Percentiles rank a stretch among this genome's conserved stretches.
Conservation (phyloP, 2,888 invertebrate genomes). For the Amphimallon solstitiale region DNA sequence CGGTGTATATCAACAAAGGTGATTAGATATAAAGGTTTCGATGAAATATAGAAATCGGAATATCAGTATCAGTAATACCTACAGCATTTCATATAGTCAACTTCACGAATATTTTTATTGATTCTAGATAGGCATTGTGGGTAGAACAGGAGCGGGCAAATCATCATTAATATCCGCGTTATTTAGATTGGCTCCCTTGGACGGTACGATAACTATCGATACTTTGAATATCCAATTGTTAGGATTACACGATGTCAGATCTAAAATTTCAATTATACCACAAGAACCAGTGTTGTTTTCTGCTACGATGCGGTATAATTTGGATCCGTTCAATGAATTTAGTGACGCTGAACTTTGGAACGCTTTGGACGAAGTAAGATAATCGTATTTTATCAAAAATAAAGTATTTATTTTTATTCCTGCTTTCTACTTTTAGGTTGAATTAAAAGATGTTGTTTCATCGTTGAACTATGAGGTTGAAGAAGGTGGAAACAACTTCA, state of each 20-base stretch:
- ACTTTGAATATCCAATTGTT: constrained; percentile 75
- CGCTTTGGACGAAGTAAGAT: constrained; percentile 76
- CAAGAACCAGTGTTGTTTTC: constrained; percentile 68
- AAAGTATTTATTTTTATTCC: constrained; percentile 71
- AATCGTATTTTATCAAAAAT: constrained; percentile 85
- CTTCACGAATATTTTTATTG: not conserved
- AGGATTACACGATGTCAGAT: constrained; percentile 79
- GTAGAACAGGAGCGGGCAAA: constrained; percentile 89
- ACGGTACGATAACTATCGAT: constrained; percentile 81
- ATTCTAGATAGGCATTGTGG: constrained; percentile 80
- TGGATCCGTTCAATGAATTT: constrained; percentile 82
- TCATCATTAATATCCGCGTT: constrained; percentile 83
- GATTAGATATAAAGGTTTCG: no score
- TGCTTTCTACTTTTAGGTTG: constrained; percentile 67
- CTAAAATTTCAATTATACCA: constrained; percentile 80
- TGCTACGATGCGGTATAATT: constrained; percentile 82
- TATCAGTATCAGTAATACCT: no score
- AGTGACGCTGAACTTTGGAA: constrained; percentile 79
- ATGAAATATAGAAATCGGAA: no score
- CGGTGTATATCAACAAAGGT: no score
- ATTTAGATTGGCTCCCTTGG: constrained; percentile 81
- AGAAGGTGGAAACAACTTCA: constrained; percentile 84
- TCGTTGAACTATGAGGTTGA: constrained; percentile 73
- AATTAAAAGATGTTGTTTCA: constrained; percentile 76
- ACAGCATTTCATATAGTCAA: no score